Conservation (phyloP, 2,113 vertebrate species). For the Crotalus horridus region DNA sequence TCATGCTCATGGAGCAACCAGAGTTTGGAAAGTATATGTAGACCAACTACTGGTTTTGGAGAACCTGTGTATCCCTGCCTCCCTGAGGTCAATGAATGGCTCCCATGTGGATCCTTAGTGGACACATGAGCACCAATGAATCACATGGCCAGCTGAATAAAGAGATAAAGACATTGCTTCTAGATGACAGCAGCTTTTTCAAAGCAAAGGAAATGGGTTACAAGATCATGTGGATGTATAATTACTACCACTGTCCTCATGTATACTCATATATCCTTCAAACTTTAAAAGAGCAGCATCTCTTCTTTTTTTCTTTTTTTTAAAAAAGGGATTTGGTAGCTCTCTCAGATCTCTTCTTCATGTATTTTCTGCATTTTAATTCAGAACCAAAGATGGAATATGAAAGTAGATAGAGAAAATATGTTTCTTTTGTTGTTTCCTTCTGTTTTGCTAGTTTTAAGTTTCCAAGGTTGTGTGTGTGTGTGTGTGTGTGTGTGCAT, state of each 20-base stretch:
- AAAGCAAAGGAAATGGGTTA: neutral
- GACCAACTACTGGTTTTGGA: neutral
- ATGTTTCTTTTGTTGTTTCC: no score
- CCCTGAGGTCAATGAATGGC: neutral
- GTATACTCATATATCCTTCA: neutral
- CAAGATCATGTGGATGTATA: neutral
- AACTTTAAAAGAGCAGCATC: neutral
- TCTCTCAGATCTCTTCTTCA: neutral
- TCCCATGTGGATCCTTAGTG: neutral
- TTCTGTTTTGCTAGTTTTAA: neutral
- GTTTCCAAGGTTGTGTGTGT: neutral
- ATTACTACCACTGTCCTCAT: neutral
- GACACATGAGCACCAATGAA: neutral
- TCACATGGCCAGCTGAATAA: neutral
- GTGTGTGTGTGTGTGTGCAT: neutral
- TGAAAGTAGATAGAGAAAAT: no score
- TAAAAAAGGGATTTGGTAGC: neutral
- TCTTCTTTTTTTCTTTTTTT: neutral
- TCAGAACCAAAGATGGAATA: neutral
- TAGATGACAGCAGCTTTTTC: neutral
- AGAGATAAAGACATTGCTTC: neutral
- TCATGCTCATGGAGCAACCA: neutral
- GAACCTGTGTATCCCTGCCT: neutral
- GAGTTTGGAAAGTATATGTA: no score
- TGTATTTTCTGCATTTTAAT: neutral